Evolutionary conservation across 2,113 vertebrate genomes (phyloP).

Genomic region (Motacilla alba): DNA sequence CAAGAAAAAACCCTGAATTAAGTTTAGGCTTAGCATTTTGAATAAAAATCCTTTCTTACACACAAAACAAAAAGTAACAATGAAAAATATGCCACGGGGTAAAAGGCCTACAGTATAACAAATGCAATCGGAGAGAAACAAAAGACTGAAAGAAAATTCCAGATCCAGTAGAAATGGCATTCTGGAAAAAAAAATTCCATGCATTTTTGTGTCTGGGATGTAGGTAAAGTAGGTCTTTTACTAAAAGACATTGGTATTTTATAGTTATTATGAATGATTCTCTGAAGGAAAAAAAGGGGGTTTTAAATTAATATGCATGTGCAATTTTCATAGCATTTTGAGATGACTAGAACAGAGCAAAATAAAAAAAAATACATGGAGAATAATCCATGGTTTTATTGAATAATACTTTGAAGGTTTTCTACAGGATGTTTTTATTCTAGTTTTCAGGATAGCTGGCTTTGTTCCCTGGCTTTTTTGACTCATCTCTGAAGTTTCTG

Average conservation of each 20-base stretch:
- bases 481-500: not conserved
- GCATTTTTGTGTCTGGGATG: not conserved
- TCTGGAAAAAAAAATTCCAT: not conserved
- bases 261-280: not conserved
- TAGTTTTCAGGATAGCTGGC: not conserved
- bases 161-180: not conserved
- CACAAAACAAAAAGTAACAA: constrained; percentile 59
- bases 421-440: not conserved
- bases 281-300: not conserved
- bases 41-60: constrained; percentile 68
- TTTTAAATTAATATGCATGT: not conserved
- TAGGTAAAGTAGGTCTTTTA: not conserved
- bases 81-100: constrained; percentile 69
- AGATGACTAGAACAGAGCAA: not conserved
- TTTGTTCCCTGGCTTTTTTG: not conserved
- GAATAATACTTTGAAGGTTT: not conserved
- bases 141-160: constrained; percentile 42
- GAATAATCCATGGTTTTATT: not conserved
- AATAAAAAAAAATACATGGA: not conserved
- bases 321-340: not conserved
- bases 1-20: constrained; percentile 40
- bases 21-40: constrained; percentile 72
- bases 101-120: constrained; percentile 59
- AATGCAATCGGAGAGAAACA: constrained; percentile 59
- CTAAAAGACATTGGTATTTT: not conserved